Evolutionary conservation across 2,797 vertebrate genomes (phyloP).

Genomic region (Notoglanidium macrostoma): DNA sequence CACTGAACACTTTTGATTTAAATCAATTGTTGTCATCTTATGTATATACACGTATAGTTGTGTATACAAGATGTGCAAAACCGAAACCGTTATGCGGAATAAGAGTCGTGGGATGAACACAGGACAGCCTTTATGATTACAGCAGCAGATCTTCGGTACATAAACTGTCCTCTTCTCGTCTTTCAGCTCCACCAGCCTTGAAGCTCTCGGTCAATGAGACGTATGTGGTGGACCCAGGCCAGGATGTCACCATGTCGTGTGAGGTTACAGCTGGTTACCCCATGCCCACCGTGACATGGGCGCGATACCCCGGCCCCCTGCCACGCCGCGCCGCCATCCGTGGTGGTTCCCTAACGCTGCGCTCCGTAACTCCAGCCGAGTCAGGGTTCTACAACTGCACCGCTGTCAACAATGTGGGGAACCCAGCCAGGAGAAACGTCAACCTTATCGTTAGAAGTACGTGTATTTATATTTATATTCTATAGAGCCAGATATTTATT

Average conservation of each 20-base stretch:
- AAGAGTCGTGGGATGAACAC: neutral
- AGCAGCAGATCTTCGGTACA: neutral
- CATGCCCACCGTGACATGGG: slow-evolving; percentile 84
- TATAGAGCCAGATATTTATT: neutral
- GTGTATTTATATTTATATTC: neutral
- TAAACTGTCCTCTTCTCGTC: slow-evolving; percentile 11
- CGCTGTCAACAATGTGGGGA: slow-evolving; percentile 94
- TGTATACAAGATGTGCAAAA: neutral
- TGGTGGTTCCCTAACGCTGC: slow-evolving; percentile 81
- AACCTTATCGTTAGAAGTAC: slow-evolving; percentile 90
- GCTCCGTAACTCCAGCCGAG: slow-evolving; percentile 80
- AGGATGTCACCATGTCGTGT: slow-evolving; percentile 88
- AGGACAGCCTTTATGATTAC: neutral
- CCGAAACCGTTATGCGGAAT: neutral
- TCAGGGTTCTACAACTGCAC: slow-evolving; percentile 95
- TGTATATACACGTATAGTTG: neutral
- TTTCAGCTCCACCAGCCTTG: slow-evolving; percentile 86
- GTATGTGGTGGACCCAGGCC: slow-evolving; percentile 90
- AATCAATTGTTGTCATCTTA: neutral
- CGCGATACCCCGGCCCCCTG: slow-evolving; percentile 83
- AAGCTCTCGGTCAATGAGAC: slow-evolving; percentile 93
- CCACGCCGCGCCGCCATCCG: slow-evolving; percentile 81
- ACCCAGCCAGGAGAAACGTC: slow-evolving; percentile 90
- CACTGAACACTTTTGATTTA: neutral
- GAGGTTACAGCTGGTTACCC: slow-evolving; percentile 87